Base-by-base conservation (phyloP, 2,113 vertebrate species). In the Tachuris rubrigastra region DNA sequence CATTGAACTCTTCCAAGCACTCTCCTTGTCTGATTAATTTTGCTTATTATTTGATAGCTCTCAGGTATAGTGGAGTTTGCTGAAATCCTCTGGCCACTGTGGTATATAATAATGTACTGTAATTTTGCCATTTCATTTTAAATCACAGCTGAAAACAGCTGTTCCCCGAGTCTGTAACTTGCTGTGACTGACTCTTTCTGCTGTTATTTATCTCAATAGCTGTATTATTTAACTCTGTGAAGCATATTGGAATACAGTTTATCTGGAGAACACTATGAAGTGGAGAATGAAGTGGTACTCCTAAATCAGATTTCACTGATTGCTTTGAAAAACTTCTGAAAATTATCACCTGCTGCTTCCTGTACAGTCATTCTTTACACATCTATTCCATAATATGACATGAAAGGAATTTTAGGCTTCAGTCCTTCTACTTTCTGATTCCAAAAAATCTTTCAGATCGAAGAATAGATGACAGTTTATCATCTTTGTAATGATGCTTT, bases 271-370 rank as follows among this genome's bases (percentile, higher is more conserved):
- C 66, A 35, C 28, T 47, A 55, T 39, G 60, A 87, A 86, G 60
- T 63, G 18, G 60, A 90, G 83, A 87, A 82, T 68, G 78, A 96
- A 96, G 93, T 47, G 39, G 53, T 37, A 62, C 67, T 95, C 68
- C 88, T 85, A 85, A 93, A 96, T 91, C 92, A 96, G 63, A 84
- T 88, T 94, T 87, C 60, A 62, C 41, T 93, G 75, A 91, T 86
- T 92, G 68, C 76, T 96, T 92, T 95, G 81, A 79, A 93, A 94
- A 82, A 14, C 69, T 85, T 82, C 87, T 85, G 72, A 88, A 88
- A 94, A 73, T 89, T 92, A 46, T 92, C 60, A 79, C 44, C 28
- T 63, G 56, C 28, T 67, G 35, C 35, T 85, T 78, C 56, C 80
- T 1, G 1, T 62, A 35, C 41, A 77, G 58, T 83, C 18, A 47